These are phyloP conservation scores for Psylliodes chrysocephalus DNA, from an alignment of 2,888 invertebrate genomes.

Conservation along the genomic window DNA sequence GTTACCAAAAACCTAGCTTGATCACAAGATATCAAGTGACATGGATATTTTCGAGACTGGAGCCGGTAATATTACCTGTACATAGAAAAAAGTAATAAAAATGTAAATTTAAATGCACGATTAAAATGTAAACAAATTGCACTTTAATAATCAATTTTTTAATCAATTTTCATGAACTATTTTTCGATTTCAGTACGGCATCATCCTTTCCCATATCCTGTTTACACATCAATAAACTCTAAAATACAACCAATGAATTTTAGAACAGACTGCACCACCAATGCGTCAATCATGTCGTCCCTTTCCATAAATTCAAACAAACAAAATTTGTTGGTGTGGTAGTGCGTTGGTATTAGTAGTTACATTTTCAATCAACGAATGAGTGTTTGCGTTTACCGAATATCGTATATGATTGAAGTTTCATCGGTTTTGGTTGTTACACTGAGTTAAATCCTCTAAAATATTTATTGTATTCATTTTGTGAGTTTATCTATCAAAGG, in stretches of 20 bases:
- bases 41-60: too few species aligned
- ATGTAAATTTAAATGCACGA: too few species aligned
- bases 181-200: too few species aligned
- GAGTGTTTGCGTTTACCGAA: slow-evolving; percentile 21
- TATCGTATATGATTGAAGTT: slow-evolving; percentile 21
- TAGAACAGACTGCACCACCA: slow-evolving; percentile 1
- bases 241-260: slow-evolving; percentile 6
- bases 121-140: too few species aligned
- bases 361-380: slow-evolving; percentile 24
- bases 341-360: slow-evolving; percentile 6
- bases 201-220: too few species aligned
- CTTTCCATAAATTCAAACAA: slow-evolving; percentile 18
- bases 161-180: too few species aligned
- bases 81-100: too few species aligned
- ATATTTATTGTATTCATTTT: slow-evolving; percentile 18
- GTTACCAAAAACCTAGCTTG: too few species aligned
- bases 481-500: neutral
- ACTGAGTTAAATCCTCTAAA: slow-evolving; percentile 10
- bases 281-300: slow-evolving; percentile 16
- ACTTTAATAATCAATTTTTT: too few species aligned
- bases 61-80: too few species aligned
- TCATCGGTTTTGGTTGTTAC: slow-evolving; percentile 7
- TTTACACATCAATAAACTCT: neutral
- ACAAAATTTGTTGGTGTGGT: slow-evolving; percentile 22
- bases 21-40: too few species aligned